Evolutionary conservation across 2,797 vertebrate genomes (phyloP).

Genomic region (Megaceryle alcyon): DNA sequence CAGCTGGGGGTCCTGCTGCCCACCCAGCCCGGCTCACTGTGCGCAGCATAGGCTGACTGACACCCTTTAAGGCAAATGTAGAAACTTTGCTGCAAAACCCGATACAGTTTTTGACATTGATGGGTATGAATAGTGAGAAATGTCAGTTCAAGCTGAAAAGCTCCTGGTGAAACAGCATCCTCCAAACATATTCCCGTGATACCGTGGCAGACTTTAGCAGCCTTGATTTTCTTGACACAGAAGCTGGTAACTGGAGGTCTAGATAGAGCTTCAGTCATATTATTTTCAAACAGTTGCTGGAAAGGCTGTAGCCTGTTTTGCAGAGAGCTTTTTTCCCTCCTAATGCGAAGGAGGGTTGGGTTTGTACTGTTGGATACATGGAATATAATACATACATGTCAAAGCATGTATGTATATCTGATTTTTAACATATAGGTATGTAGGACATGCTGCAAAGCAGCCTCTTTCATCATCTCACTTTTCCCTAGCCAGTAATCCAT

Average conservation of each 20-base stretch:
- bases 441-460: background rate
- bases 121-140: slow-evolving; percentile 38
- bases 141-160: slow-evolving; percentile 45
- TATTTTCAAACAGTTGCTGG: background rate
- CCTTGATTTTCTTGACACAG: slow-evolving; percentile 20
- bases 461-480: background rate
- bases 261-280: background rate
- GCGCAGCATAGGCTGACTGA: background rate
- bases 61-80: slow-evolving; percentile 20
- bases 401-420: background rate
- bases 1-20: slow-evolving; percentile 20
- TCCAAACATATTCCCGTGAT: slow-evolving; percentile 5
- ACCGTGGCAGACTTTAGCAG: background rate
- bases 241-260: background rate
- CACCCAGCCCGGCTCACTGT: background rate
- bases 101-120: slow-evolving; percentile 42
- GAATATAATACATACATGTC: background rate
- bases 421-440: background rate
- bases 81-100: slow-evolving; percentile 28
- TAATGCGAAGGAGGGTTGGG: background rate
- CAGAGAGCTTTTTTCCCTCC: background rate
- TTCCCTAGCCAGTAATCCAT: background rate
- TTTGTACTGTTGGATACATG: background rate
- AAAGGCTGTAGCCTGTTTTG: background rate
- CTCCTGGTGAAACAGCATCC: slow-evolving; percentile 27